Base-by-base conservation (phyloP, 2,797 vertebrate species). In the Eospalax fontanierii region DNA sequence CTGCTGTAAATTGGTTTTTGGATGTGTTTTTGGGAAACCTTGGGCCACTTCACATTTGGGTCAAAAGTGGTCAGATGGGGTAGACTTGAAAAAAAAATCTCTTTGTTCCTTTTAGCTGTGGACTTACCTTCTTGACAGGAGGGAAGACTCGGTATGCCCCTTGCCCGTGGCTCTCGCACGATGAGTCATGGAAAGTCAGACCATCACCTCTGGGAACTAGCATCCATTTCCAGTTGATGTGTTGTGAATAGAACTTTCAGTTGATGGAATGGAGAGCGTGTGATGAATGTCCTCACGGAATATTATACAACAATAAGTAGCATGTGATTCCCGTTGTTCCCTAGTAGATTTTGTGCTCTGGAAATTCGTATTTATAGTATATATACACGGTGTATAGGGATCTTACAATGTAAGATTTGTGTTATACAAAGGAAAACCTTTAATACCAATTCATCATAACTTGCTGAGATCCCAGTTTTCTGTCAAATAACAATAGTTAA, bases 111-210 rank as follows among this genome's bases (percentile, higher is more conserved):
- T 88, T 91, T 65, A 87, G 18, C 61, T 59, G 11, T 30, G 0
- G 54, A 33, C 38, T 90, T 76, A 40, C 1, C 33, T 33, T 78
- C 79, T 82, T 88, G 71, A 38, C 65, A 3, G 6, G 0, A 40
- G 38, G 59, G 68, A 65, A 10, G 54, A 63, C 46, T 78, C 46
- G 43, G 3, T 28, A 28, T 46, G 2, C 81, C 71, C 35, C 74
- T 91, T 54, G 78, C 38, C 74, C 66, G 57, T 38, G 24, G 57
- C 66, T 71, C 28, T 88, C 73, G n/a, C 6, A 38, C 54, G 38
- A 33, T 83, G 89, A 95, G 65, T 95, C 91, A 83, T 24, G 4
- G 18, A 80, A 65, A 94, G 68, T 90, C 78, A 88, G 68, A 73
- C 26, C 40, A n/a, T 74, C 57, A 59, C 24, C 38, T 57, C 33